Percentiles rank a stretch among this genome's conserved stretches.
These are phyloP conservation scores for Gallinago paraguaiae DNA, from an alignment of 2,113 vertebrate species.

Conservation along the genomic window DNA sequence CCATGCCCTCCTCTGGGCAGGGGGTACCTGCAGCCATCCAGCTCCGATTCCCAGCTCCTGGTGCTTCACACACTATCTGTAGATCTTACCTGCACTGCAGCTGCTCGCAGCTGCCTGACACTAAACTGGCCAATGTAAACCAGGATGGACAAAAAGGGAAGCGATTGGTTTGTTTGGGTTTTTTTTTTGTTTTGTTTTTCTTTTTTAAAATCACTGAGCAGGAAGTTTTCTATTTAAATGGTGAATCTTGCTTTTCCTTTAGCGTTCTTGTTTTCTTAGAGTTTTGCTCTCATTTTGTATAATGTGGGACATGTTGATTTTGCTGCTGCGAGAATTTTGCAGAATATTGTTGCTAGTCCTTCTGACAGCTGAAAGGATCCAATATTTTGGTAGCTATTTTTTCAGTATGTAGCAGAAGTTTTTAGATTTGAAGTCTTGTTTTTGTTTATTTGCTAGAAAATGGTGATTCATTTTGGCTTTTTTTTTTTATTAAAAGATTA, in stretches of 20 bases:
- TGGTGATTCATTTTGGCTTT: background rate
- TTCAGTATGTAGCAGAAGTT: fast-evolving
- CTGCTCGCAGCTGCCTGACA: background rate
- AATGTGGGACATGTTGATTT: fast-evolving
- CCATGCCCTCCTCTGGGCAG: fast-evolving
- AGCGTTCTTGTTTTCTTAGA: background rate
- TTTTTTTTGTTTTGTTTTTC: too few species aligned
- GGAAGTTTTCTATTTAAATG: fast-evolving
- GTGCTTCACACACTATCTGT: too few species aligned
- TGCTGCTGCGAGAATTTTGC: background rate
- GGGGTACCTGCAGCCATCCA: too few species aligned
- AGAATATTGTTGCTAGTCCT: background rate
- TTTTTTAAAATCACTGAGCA: background rate
- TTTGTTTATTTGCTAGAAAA: background rate
- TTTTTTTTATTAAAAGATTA: background rate
- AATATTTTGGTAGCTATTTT: background rate
- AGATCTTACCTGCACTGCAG: background rate
- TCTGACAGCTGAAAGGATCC: background rate
- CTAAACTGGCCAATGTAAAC: background rate
- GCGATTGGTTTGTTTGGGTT: too few species aligned
- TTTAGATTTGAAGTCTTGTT: background rate
- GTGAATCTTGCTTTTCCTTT: background rate
- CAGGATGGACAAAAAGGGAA: background rate
- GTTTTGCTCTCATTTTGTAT: background rate
- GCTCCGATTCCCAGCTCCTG: too few species aligned